phyloP scores from a whole-genome alignment of 2,797 vertebrate species.

The Lacerta bilineata region DNA sequence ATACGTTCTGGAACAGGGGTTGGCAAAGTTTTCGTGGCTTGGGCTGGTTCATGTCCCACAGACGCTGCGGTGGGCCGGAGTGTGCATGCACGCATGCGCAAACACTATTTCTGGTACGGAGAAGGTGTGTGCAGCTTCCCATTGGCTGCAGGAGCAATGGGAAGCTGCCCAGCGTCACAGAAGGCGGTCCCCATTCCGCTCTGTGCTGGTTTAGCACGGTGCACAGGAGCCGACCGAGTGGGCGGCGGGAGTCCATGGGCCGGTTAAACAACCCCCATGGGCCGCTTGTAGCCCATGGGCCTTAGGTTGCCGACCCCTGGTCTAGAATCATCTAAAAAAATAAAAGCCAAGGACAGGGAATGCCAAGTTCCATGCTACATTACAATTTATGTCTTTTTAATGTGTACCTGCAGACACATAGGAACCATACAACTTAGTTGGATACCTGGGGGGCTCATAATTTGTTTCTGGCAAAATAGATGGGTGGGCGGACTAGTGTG shows the following conservation, averaged over 20 bases:
- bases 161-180: no score
- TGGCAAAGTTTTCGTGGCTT: no score
- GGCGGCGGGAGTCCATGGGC: rapidly evolving
- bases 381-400: background rate
- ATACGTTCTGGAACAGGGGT: background rate
- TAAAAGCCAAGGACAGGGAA: background rate
- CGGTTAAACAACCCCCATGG: no score
- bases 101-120: no score
- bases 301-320: no score
- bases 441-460: background rate
- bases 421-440: background rate
- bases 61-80: rapidly evolving
- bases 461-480: background rate
- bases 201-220: rapidly evolving
- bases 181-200: no score
- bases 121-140: no score
- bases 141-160: no score
- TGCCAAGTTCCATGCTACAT: background rate
- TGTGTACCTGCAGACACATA: background rate
- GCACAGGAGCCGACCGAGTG: no score
- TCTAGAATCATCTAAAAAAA: background rate
- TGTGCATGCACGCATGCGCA: no score
- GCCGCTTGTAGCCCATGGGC: no score
- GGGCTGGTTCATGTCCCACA: no score
- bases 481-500: background rate